A percentile compares a stretch with the other conserved stretches of the same genome.
Conservation (phyloP, 2,113 vertebrate species). For the Ariopsis seemanni region DNA sequence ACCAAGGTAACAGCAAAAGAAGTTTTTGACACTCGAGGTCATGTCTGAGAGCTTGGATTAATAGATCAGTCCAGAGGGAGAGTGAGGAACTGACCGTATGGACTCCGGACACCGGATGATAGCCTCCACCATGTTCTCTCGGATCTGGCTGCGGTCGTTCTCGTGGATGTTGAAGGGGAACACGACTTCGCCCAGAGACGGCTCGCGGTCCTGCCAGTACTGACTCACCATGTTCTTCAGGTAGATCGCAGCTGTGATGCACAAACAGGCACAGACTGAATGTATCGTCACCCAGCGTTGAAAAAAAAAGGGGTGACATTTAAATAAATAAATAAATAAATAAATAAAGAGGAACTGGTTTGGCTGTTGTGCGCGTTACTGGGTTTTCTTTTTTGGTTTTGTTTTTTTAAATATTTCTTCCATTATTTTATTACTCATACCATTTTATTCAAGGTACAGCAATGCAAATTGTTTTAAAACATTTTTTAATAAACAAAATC, state of each 20-base stretch:
- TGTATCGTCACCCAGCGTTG: too few relatives aligned
- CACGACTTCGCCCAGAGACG: slow-evolving; percentile 81
- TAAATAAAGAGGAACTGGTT: not conserved
- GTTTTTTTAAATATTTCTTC: not conserved
- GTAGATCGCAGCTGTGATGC: slow-evolving; percentile 88
- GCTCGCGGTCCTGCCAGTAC: slow-evolving; percentile 96
- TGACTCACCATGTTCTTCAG: slow-evolving; percentile 98
- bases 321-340: not conserved
- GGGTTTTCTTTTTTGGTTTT: not conserved
- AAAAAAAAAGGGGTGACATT: not conserved
- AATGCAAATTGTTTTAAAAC: too few relatives aligned
- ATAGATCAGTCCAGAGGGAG: not conserved
- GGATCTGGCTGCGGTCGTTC: slow-evolving; percentile 93
- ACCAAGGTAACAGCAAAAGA: not conserved
- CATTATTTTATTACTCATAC: not conserved
- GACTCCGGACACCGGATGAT: slow-evolving; percentile 94
- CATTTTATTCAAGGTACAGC: not conserved
- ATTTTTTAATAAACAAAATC: too few relatives aligned
- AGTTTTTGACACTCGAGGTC: not conserved
- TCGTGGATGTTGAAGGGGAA: slow-evolving; percentile 98
- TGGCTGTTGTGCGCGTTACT: not conserved
- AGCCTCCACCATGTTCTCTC: slow-evolving; percentile 92
- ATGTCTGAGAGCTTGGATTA: not conserved
- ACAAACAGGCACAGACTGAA: not conserved
- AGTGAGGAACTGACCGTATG: slow-evolving; percentile 77